Base-by-base conservation (phyloP, 1,140 invertebrate species). In the Coptotermes formosanus region DNA sequence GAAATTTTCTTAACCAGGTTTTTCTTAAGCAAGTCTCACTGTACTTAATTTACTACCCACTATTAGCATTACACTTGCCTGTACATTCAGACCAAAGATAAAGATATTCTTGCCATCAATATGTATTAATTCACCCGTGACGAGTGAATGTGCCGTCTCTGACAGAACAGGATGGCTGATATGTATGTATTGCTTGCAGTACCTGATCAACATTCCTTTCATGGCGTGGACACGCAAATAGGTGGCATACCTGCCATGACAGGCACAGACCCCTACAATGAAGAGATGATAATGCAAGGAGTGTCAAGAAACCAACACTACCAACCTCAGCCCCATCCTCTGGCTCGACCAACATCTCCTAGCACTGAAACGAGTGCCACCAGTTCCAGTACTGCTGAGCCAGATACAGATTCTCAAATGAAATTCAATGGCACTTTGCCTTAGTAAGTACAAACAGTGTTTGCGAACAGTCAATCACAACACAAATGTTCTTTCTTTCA, bases 281-380 rank as follows among this genome's bases (percentile, higher is more conserved):
- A 75, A 75, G 64, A 75, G 64, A 30, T 75, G 8, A 16, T 14
- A 11, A 30, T 75, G 25, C 25, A 75, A 75, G 25, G n/a, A n/a
- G n/a, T 75, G 8, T 7, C 64, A 30, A 75, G 64, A 75, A 75
- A 75, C 14, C 64, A 75, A n/a, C 64, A 75, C 6, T 75, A 75
- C 64, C 25, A 30, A 30, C 25, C 64, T 75, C 64, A 16, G 14
- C 30, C 64, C n/a, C 64, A 30, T 75, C 8, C 64, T 11, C 64
- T 7, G n/a, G n/a, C 64, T 75, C 64, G 64, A 30, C 64, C 64
- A 25, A n/a, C 9, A n/a, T 75, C 64, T 14, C n/a, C 64, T 8
- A 75, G 64, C n/a, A 75, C 64, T 11, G 64, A 75, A 75, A 75
- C 64, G 30, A 75, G 64, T 75, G 64, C 64, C 64, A 75, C 64